These are phyloP conservation scores for Emesis russula DNA, from an alignment of 2,888 invertebrate species.

Conservation along the genomic window DNA sequence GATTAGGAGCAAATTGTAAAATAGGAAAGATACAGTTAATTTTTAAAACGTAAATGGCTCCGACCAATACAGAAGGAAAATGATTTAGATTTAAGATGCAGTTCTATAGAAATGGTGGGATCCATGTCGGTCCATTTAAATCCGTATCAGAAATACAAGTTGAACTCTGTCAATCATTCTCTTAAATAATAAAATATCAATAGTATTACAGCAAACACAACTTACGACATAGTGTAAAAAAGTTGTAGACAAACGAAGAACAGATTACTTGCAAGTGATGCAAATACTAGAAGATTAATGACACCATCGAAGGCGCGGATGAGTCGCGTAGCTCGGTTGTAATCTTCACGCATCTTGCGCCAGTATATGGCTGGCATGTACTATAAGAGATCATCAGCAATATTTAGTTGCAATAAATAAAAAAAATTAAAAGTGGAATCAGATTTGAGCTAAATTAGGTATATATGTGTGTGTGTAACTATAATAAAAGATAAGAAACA, in stretches of 20 bases:
- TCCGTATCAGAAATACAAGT: too few species aligned
- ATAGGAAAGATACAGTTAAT: too few species aligned
- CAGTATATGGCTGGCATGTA: conserved; percentile 90
- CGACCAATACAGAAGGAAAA: too few species aligned
- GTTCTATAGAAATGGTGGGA: too few species aligned
- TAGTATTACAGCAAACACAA: conserved; percentile 39
- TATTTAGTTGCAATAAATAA: background rate
- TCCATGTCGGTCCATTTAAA: too few species aligned
- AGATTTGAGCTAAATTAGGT: background rate
- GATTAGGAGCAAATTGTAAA: too few species aligned
- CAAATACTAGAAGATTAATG: conserved; percentile 96
- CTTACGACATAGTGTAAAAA: conserved; percentile 96
- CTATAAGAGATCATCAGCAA: conserved; percentile 79
- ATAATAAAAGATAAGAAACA: too few species aligned
- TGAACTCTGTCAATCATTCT: too few species aligned
- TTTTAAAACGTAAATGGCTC: too few species aligned
- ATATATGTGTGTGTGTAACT: background rate
- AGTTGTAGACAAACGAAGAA: conserved; percentile 97
- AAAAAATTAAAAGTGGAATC: background rate
- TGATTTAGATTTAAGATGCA: too few species aligned
- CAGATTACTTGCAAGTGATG: conserved; percentile 97
- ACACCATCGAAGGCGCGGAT: conserved; percentile 96
- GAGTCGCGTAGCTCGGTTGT: conserved; percentile 96
- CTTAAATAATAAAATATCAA: too few species aligned
- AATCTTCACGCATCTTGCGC: conserved; percentile 95